Evolutionary conservation across 2,888 invertebrate species (phyloP), one percentile per base, ranked within the genome.

Genomic region (Sphaerophoria rueppellii): DNA sequence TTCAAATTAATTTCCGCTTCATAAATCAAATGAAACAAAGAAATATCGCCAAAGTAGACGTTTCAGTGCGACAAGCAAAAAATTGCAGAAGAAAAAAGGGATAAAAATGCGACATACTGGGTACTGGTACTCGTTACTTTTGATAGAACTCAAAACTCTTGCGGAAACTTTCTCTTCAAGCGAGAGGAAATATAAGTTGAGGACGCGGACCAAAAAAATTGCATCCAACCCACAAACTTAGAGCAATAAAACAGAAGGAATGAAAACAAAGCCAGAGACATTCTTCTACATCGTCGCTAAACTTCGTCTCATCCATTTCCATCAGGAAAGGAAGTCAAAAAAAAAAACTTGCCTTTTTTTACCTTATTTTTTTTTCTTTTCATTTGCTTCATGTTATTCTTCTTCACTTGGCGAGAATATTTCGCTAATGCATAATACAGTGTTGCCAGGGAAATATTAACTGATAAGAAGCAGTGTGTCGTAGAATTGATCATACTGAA

Each of bases 1-100:
- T 71, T 76, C 70, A 65, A 76, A 81, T 81, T 75, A 81, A 81
- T 76, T 78, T 78, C 73, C 73, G 78, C 78, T 73, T 78, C 78
- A 82, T 82, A 78, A 78, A 82, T 81, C 81, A 67, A 75, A 81
- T 69, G 67, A 78, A 73, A 73, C 65, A 46, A 71, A 70, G 57
- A 32, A 46, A 65, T 52, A 37, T 61, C 55, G 43, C 50, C 57
- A 54, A 34, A 65, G 35, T 12, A 65, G 65, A 50, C 12, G 16
- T 35, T 16, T 65, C 11, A n/a, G 12, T 14, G 16, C 6, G 50
- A 63, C n/a, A 16, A 14, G 12, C 50, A 12, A n/a, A 12, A n/a
- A 12, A 11, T 24, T 24, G 2, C 24, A 24, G 24, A 24, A 24
- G 24, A 9, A 63, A 63, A 43, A 43, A 40, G 61, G 70, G 34